Evolutionary conservation across 2,888 invertebrate genomes (phyloP).

Genomic region (Anthrax anthrax): DNA sequence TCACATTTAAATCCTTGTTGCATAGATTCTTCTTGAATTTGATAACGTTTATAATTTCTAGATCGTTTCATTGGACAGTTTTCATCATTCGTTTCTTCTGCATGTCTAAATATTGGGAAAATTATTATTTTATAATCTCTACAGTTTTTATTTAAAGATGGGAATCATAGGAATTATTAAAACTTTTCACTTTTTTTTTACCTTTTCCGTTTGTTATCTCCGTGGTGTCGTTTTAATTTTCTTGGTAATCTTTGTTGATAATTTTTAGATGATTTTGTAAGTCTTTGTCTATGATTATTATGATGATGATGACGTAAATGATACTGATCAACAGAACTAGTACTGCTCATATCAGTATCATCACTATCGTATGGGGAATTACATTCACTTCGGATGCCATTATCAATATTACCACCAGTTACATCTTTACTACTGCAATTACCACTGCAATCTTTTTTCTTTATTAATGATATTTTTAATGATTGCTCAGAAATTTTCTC

Average conservation of each 20-base stretch:
- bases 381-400: background rate
- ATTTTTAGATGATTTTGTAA: background rate
- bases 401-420: background rate
- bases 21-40: too few relatives aligned
- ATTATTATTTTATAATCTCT: too few relatives aligned
- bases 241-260: background rate
- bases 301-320: too few relatives aligned
- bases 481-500: background rate
- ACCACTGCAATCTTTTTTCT: background rate
- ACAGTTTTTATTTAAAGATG: too few relatives aligned
- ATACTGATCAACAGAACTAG: constrained; percentile 24
- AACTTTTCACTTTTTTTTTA: too few relatives aligned
- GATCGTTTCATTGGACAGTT: background rate
- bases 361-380: constrained; percentile 22
- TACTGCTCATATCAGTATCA: constrained; percentile 32
- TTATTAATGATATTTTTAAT: background rate
- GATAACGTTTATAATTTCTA: too few relatives aligned
- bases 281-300: background rate
- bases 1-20: too few relatives aligned
- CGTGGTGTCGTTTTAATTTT: background rate
- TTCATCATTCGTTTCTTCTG: too few relatives aligned
- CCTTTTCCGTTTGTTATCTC: too few relatives aligned
- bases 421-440: background rate
- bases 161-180: too few relatives aligned
- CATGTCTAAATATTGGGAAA: too few relatives aligned